A percentile compares a stretch with the other conserved stretches of the same genome.
Conservation (phyloP, 2,113 vertebrate genomes). For the Penelope pileata region DNA sequence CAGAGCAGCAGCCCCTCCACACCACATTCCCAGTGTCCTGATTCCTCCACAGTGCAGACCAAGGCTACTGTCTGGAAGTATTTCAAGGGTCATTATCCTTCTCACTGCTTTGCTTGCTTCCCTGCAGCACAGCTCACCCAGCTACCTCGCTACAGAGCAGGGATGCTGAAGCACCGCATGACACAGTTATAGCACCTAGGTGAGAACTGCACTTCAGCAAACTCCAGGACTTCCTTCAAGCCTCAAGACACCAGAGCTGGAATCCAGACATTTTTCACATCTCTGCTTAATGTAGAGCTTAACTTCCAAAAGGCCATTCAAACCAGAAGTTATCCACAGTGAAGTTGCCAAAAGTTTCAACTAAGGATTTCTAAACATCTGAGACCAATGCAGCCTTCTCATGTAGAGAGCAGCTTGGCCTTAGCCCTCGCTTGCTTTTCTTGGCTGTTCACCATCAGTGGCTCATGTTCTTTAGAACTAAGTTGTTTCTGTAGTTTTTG, state of each 20-base stretch:
- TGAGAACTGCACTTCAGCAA: not conserved
- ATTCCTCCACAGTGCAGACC: not conserved
- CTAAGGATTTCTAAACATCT: slow-evolving; percentile 26
- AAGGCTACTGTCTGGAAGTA: not conserved
- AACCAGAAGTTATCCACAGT: not conserved
- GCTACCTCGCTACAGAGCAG: not conserved
- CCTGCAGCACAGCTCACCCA: not conserved
- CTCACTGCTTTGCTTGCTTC: not conserved
- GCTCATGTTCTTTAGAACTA: slow-evolving; percentile 39
- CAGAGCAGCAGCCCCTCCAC: not conserved
- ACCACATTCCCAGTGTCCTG: not conserved
- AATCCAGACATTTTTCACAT: not conserved
- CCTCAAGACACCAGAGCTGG: not conserved
- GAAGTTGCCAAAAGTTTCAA: not conserved
- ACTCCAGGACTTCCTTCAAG: not conserved
- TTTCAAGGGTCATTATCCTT: not conserved
- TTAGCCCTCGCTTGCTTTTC: slow-evolving; percentile 61
- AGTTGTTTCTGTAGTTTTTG: slow-evolving; percentile 61
- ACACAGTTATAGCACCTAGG: rapidly evolving
- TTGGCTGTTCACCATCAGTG: slow-evolving; percentile 46
- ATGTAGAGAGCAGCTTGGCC: not conserved
- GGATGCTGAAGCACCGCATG: not conserved
- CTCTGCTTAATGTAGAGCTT: not conserved
- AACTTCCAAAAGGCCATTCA: not conserved
- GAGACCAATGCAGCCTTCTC: not conserved